Percentiles rank a stretch among this genome's conserved stretches.
These are phyloP conservation scores for Drosophila albomicans DNA, from an alignment of 1,140 invertebrate genomes.

Conservation along the genomic window DNA sequence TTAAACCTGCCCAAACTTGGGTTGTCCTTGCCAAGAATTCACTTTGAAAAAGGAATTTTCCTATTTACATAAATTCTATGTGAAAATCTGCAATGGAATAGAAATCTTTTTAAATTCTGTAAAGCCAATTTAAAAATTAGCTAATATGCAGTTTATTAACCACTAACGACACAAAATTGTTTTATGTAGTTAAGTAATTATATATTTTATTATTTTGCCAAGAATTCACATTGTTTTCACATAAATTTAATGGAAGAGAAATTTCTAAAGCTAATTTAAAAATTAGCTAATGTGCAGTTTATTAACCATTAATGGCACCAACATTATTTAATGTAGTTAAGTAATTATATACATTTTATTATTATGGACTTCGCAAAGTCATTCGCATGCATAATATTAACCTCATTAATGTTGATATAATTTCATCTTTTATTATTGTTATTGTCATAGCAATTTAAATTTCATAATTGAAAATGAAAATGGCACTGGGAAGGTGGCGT, in stretches of 20 bases:
- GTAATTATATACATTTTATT: conserved; percentile 17
- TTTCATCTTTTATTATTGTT: conserved; percentile 24
- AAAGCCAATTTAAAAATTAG: neutral
- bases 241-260: neutral
- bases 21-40: neutral
- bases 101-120: neutral
- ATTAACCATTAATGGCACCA: conserved; percentile 27
- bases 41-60: neutral
- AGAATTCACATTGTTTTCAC: neutral
- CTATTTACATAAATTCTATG: neutral
- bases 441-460: conserved; percentile 53
- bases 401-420: conserved; percentile 27
- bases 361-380: neutral
- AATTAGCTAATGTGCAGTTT: neutral
- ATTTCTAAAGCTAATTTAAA: neutral
- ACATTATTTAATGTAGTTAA: conserved; percentile 29
- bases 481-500: neutral
- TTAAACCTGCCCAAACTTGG: neutral
- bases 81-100: neutral
- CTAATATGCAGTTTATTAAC: neutral
- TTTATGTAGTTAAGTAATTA: conserved; percentile 33
- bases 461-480: conserved; percentile 54
- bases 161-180: neutral
- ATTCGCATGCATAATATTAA: conserved; percentile 31
- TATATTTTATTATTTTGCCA: neutral